Base-by-base conservation (phyloP, 2,113 vertebrate genomes). In the Datnioides undecimradiatus region DNA sequence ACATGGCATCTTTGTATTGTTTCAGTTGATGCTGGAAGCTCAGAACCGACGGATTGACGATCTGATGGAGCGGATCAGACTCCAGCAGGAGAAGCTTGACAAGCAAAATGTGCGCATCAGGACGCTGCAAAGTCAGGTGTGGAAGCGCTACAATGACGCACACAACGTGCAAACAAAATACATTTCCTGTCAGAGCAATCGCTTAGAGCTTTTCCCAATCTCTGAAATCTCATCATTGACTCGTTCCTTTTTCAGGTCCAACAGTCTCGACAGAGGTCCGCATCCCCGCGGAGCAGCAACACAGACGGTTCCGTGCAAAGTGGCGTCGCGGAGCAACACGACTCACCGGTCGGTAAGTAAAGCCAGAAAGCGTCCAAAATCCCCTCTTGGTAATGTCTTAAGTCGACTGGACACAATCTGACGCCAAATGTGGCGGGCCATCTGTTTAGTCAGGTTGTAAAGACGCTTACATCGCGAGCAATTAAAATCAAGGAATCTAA, bases 81-180 rank as follows among this genome's bases (percentile, higher is more conserved):
- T 96, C 66, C 98, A 99, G 65, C 98, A 99, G 76, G 96, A 96
- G 68, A 96, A 97, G 80, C 94, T 99, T 41, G 97, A 99, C 84
- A 99, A 99, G 79, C 97, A 99, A 84, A 97, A 95, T 12, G 65
- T 96, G 79, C 96, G 95, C 80, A 97, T 99, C 54, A 94, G 96
- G 83, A 95, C 92, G 8, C 89, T 99, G 41, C 97, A 95, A 68
- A 93, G 74, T 58, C 93, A 95, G 86, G 94, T 95, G 79, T 78
- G 74, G 29, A 45, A 7, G 33, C 27, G 10, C 13, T 17, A 34
- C 52, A 25, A 16, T 45, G 25, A 33, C 27, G 17, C 58, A 29
- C 21, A 8, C 57, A 31, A 36, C 13, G 4, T 13, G 16, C 40
- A 31, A 31, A 29, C 31, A 1, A 8, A 31, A 3, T 38, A 31